Evolutionary conservation across 2,797 vertebrate genomes (phyloP).

Genomic region (Crocidura indochinensis): DNA sequence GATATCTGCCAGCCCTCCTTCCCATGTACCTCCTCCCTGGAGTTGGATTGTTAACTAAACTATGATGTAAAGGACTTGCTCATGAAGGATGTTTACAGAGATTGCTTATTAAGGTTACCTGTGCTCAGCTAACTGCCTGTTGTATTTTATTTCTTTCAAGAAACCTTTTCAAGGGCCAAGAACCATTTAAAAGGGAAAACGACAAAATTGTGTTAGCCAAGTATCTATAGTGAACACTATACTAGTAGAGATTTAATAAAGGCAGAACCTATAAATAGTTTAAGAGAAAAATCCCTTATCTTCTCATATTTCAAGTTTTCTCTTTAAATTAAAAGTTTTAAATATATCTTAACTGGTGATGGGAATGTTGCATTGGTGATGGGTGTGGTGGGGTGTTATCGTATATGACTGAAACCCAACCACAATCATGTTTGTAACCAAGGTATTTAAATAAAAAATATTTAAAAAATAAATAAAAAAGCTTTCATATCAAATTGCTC

Average conservation of each 20-base stretch:
- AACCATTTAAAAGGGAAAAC: conserved; percentile 7
- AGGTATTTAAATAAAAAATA: too few relatives aligned
- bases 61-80: background rate
- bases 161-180: conserved; percentile 20
- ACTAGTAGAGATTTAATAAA: conserved; percentile 40
- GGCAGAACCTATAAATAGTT: conserved; percentile 16
- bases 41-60: conserved; percentile 27
- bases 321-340: background rate
- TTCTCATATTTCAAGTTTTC: conserved; percentile 30
- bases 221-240: too few relatives aligned
- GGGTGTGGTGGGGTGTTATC: too few relatives aligned
- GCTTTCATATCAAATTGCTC: conserved; percentile 15
- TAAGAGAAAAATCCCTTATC: conserved; percentile 5
- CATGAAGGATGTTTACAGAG: conserved; percentile 13
- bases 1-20: too few relatives aligned
- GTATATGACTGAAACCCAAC: too few relatives aligned
- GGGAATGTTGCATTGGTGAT: too few relatives aligned
- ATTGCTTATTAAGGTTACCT: background rate
- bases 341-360: conserved; percentile 51
- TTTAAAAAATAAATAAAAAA: conserved; percentile 64
- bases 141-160: conserved; percentile 41
- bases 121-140: background rate
- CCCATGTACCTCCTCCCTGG: too few relatives aligned
- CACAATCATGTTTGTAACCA: too few relatives aligned
- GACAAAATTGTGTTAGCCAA: conserved; percentile 28